Conservation (phyloP, 2,888 invertebrate genomes). For the Troides helena region DNA sequence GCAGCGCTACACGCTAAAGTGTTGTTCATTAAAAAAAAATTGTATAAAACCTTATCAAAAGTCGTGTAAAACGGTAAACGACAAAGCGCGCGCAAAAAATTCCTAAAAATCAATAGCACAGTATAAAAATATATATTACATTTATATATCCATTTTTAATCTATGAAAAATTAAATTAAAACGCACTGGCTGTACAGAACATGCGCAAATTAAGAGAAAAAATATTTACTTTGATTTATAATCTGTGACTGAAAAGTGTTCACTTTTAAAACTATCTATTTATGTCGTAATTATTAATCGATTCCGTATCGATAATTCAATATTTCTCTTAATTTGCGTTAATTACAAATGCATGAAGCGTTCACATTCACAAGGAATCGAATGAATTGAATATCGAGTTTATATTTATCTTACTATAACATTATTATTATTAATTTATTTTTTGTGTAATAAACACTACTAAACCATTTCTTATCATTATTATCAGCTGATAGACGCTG, state of each 20-base stretch:
- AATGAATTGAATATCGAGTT: slow-evolving; percentile 22
- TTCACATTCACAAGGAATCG: slow-evolving; percentile 5
- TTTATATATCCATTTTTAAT: slow-evolving; percentile 30
- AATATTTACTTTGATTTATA: too few species aligned
- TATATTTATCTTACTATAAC: too few species aligned
- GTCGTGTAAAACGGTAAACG: slow-evolving; percentile 41
- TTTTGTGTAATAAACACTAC: too few species aligned
- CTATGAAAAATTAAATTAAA: slow-evolving; percentile 29
- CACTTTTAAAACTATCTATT: too few species aligned
- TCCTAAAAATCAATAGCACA: slow-evolving; percentile 57
- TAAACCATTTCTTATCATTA: too few species aligned
- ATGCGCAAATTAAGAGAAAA: slow-evolving; percentile 7
- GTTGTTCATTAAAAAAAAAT: slow-evolving; percentile 47
- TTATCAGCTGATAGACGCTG: too few species aligned
- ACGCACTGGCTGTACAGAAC: slow-evolving; percentile 18
- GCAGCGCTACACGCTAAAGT: slow-evolving; percentile 38
- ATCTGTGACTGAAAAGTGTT: too few species aligned
- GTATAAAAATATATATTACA: slow-evolving; percentile 65
- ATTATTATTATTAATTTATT: too few species aligned
- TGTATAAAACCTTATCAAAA: slow-evolving; percentile 57
- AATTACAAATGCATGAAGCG: too few species aligned
- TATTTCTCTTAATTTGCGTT: too few species aligned
- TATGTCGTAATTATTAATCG: too few species aligned
- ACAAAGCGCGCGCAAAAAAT: slow-evolving; percentile 54
- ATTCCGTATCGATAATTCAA: too few species aligned